phyloP scores from a whole-genome alignment of 2,888 invertebrate genomes.

The Nineta flava region DNA sequence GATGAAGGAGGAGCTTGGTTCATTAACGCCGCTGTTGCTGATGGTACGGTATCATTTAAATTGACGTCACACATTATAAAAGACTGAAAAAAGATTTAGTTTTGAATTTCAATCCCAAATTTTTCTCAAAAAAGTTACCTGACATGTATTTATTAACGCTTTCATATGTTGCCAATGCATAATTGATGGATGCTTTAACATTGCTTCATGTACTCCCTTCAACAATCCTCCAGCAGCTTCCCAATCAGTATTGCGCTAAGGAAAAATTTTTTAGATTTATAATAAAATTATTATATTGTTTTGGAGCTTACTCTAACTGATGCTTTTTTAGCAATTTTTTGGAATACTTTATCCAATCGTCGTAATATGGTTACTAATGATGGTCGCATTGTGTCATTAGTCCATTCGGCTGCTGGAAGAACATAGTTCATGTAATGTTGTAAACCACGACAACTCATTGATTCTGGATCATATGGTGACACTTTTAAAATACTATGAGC shows the following conservation, averaged over 20 bases:
- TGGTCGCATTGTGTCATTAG: conserved; percentile 79
- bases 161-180: conserved; percentile 94
- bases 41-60: conserved; percentile 56
- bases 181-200: conserved; percentile 85
- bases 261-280: conserved; percentile 11
- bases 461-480: conserved; percentile 93
- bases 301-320: conserved; percentile 43
- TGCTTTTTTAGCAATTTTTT: conserved; percentile 93
- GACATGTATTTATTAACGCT: conserved; percentile 67
- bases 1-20: conserved; percentile 85
- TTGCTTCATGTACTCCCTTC: conserved; percentile 88
- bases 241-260: conserved; percentile 89
- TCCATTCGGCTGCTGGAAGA: conserved; percentile 91
- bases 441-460: conserved; percentile 89
- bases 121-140: conserved; percentile 36
- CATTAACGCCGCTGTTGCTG: conserved; percentile 74
- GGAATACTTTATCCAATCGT: conserved; percentile 89
- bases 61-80: conserved; percentile 65
- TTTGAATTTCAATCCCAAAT: not conserved
- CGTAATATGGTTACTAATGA: conserved; percentile 82
- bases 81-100: conserved; percentile 31
- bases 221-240: conserved; percentile 87
- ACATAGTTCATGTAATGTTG: conserved; percentile 86
- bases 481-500: conserved; percentile 94
- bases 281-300: not conserved